A percentile compares a stretch with the other conserved stretches of the same genome.
Evolutionary conservation across 1,140 invertebrate species (phyloP).

Genomic region (Diorhabda sublineata): DNA sequence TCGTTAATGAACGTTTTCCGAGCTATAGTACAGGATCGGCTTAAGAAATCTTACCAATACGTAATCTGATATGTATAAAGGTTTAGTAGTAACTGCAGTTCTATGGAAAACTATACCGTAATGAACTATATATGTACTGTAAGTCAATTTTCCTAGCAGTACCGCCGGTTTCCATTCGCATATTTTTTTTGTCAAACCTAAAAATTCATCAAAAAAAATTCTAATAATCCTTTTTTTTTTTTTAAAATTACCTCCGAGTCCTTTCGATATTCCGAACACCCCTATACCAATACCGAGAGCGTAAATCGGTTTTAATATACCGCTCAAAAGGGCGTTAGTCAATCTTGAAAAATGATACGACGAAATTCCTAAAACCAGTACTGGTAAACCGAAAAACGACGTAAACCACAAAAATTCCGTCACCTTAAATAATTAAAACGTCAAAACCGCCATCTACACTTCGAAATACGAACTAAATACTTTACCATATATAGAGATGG

Average conservation of each 20-base stretch:
- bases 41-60: slow-evolving; percentile 23
- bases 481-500: too few species aligned
- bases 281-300: slow-evolving; percentile 32
- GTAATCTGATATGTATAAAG: slow-evolving; percentile 23
- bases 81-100: slow-evolving; percentile 15
- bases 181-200: slow-evolving; percentile 26
- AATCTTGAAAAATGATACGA: slow-evolving; percentile 20
- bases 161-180: slow-evolving; percentile 30
- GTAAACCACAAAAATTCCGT: slow-evolving; percentile 13
- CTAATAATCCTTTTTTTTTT: too few species aligned
- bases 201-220: neutral
- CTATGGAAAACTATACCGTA: slow-evolving; percentile 30
- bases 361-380: slow-evolving; percentile 15
- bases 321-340: slow-evolving; percentile 22
- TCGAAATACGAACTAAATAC: too few species aligned
- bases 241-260: slow-evolving; percentile 1
- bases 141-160: slow-evolving; percentile 33
- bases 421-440: neutral
- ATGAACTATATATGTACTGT: slow-evolving; percentile 33
- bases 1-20: too few species aligned
- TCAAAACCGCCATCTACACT: too few species aligned
- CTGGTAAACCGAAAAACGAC: slow-evolving; percentile 21
- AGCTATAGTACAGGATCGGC: too few species aligned
- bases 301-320: slow-evolving; percentile 28
- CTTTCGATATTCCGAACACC: slow-evolving; percentile 29